Percentiles rank a stretch among this genome's conserved stretches.
Conservation (phyloP, 2,888 invertebrate genomes). For the Miltochrista miniata region DNA sequence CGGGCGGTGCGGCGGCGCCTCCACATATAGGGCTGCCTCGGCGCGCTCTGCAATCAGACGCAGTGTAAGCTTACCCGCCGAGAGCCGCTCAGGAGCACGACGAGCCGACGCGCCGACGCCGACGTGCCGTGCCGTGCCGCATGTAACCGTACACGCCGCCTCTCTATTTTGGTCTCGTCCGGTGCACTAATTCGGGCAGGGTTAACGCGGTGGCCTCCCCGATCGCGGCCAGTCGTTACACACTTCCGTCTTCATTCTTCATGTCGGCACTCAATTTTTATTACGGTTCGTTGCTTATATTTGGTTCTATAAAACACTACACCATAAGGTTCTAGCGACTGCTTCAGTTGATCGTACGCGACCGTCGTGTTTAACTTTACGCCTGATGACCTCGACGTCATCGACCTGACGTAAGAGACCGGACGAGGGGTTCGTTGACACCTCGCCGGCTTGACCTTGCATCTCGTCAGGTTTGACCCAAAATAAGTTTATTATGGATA, state of each 20-base stretch:
- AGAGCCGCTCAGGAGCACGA: slow-evolving; percentile 59
- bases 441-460: slow-evolving; percentile 76
- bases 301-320: slow-evolving; percentile 36
- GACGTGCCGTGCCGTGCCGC: slow-evolving; percentile 63
- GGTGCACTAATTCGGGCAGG: slow-evolving; percentile 84
- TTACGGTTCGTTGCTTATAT: slow-evolving; percentile 31
- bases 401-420: slow-evolving; percentile 75
- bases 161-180: slow-evolving; percentile 80
- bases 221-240: slow-evolving; percentile 65
- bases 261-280: slow-evolving; percentile 61
- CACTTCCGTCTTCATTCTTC: slow-evolving; percentile 76
- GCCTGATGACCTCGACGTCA: slow-evolving; percentile 70
- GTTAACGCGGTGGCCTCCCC: slow-evolving; percentile 79
- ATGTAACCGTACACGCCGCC: slow-evolving; percentile 82
- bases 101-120: slow-evolving; percentile 70
- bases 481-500: slow-evolving; percentile 49
- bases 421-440: slow-evolving; percentile 80
- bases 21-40: slow-evolving; percentile 79
- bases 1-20: slow-evolving; percentile 52
- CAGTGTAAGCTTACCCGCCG: slow-evolving; percentile 75
- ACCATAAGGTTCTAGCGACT: slow-evolving; percentile 30
- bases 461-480: slow-evolving; percentile 69
- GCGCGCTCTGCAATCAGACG: slow-evolving; percentile 74
- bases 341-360: slow-evolving; percentile 10
- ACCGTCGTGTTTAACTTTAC: slow-evolving; percentile 40